Conservation (phyloP, 1,140 invertebrate species). For the Drosophila tristis region DNA sequence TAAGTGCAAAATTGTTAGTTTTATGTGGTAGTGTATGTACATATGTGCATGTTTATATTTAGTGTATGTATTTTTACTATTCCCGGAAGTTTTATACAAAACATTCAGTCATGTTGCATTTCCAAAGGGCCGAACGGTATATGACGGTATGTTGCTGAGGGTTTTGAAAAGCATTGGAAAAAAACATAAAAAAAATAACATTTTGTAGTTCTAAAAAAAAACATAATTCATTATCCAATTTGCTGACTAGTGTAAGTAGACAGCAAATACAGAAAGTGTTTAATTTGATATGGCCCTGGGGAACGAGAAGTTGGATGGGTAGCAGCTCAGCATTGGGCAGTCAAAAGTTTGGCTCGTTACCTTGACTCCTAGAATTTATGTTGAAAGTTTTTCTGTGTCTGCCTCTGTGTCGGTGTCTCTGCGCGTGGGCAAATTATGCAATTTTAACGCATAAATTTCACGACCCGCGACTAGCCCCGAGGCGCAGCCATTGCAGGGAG, state of each 20-base stretch:
- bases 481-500: constrained; percentile 41
- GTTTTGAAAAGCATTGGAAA: too few relatives aligned
- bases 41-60: too few relatives aligned
- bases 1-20: too few relatives aligned
- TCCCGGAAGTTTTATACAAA: too few relatives aligned
- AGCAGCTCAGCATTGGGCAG: constrained; percentile 17
- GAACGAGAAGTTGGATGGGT: constrained; percentile 9
- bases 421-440: constrained; percentile 69
- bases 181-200: too few relatives aligned
- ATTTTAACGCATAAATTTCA: constrained; percentile 81
- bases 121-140: too few relatives aligned
- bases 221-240: too few relatives aligned
- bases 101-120: too few relatives aligned
- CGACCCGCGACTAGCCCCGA: constrained; percentile 51
- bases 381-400: constrained; percentile 60
- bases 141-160: too few relatives aligned
- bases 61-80: too few relatives aligned
- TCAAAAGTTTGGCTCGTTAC: constrained; percentile 72
- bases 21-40: too few relatives aligned
- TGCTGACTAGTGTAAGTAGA: constrained; percentile 34
- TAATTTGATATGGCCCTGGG: constrained; percentile 66
- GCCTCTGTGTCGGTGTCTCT: constrained; percentile 16
- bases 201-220: too few relatives aligned
- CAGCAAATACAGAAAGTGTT: constrained; percentile 57
- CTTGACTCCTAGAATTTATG: constrained; percentile 78